phyloP scores from a whole-genome alignment of 1,140 invertebrate genomes.

The Samia ricini region DNA sequence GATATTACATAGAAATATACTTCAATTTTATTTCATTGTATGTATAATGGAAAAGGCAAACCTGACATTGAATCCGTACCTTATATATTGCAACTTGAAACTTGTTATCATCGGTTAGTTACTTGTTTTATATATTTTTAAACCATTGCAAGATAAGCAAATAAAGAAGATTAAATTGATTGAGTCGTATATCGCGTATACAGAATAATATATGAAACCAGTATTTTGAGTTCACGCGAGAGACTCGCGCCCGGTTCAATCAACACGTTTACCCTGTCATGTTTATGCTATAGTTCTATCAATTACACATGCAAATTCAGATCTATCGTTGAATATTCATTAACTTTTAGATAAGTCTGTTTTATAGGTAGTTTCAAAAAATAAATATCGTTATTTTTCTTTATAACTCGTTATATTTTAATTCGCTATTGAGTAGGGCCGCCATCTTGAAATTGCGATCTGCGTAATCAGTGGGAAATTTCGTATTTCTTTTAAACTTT shows the following conservation, averaged over 20 bases:
- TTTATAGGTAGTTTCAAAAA: too few relatives aligned
- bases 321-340: slow-evolving; percentile 52
- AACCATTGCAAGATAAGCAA: neutral
- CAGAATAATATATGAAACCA: slow-evolving; percentile 1
- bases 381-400: slow-evolving; percentile 1
- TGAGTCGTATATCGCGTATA: neutral
- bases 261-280: slow-evolving; percentile 42
- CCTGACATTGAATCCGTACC: too few relatives aligned
- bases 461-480: too few relatives aligned
- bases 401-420: neutral
- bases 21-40: too few relatives aligned
- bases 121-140: neutral
- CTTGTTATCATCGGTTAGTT: neutral
- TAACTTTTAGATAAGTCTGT: slow-evolving; percentile 20
- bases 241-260: slow-evolving; percentile 32
- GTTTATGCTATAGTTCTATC: slow-evolving; percentile 43
- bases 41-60: too few relatives aligned
- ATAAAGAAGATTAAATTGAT: neutral
- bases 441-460: too few relatives aligned
- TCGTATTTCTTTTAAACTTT: too few relatives aligned
- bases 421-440: neutral
- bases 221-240: slow-evolving; percentile 1
- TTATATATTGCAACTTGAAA: too few relatives aligned
- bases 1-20: too few relatives aligned
- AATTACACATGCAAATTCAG: slow-evolving; percentile 58